Evolutionary conservation across 2,113 vertebrate species (phyloP).

Genomic region (Phylloscopus trochiloides): DNA sequence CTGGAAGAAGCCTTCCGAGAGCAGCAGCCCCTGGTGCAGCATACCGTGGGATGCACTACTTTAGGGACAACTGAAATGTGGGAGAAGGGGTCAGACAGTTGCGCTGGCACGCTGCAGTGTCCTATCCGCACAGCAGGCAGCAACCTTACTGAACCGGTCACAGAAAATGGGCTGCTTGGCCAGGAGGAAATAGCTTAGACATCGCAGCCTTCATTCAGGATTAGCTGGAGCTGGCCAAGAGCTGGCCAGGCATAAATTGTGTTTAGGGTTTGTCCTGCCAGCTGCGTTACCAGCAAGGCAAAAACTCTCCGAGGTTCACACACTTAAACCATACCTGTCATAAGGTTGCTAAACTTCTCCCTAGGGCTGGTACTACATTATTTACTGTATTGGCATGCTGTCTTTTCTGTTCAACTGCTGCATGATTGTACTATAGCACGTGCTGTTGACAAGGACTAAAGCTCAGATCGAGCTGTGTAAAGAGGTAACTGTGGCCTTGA

Average conservation of each 20-base stretch:
- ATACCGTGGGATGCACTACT: not conserved
- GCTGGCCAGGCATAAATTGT: conserved; percentile 19
- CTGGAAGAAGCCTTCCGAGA: not conserved
- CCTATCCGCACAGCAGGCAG: not conserved
- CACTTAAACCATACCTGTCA: not conserved
- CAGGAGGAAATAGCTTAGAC: conserved; percentile 23
- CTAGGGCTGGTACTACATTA: not conserved
- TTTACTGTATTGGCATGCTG: conserved; percentile 22
- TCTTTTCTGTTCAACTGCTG: not conserved
- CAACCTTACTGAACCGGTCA: not conserved
- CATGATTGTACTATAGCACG: not conserved
- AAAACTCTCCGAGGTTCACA: conserved; percentile 8
- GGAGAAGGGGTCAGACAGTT: not conserved
- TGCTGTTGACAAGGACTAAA: conserved; percentile 6
- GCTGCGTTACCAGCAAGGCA: conserved; percentile 10
- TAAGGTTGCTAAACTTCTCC: not conserved
- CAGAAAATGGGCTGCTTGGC: not conserved
- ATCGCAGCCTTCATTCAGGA: conserved; percentile 38
- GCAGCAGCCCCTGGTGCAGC: not conserved
- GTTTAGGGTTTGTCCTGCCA: conserved; percentile 17
- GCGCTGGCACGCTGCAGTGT: not conserved
- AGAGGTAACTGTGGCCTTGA: conserved; percentile 11
- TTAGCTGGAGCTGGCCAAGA: conserved; percentile 45
- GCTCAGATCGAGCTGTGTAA: not conserved
- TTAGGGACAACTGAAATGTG: not conserved